Conservation (phyloP, 2,113 vertebrate genomes). For the Myiozetetes cayanensis region DNA sequence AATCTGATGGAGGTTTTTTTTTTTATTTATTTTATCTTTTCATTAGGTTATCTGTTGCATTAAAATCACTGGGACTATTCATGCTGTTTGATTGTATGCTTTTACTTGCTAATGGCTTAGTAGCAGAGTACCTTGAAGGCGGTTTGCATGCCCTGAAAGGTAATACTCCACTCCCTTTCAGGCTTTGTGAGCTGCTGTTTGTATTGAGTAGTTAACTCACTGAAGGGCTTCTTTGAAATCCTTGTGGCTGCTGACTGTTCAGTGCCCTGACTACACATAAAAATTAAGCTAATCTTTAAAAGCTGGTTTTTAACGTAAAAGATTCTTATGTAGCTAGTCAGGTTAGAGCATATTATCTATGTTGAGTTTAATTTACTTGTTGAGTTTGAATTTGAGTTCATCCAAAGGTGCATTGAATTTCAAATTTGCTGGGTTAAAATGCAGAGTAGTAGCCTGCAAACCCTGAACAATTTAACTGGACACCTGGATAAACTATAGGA, state of each 20-base stretch:
- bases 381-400: neutral
- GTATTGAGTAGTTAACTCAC: neutral
- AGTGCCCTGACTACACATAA: neutral
- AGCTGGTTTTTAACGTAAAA: neutral
- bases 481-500: neutral
- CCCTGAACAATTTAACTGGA: neutral
- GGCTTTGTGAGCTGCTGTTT: neutral
- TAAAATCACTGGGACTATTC: neutral
- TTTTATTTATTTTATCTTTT: neutral
- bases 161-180: neutral
- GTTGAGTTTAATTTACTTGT: neutral
- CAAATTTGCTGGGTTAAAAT: neutral
- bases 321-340: neutral
- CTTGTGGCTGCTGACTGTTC: neutral
- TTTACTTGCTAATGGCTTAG: neutral
- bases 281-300: neutral
- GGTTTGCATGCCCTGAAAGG: neutral
- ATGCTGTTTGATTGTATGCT: neutral
- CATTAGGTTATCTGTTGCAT: neutral
- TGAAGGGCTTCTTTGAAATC: neutral
- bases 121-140: neutral
- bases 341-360: neutral
- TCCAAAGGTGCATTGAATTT: neutral
- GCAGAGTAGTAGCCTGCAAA: neutral
- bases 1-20: rapidly evolving